Evolutionary conservation across 1,140 invertebrate genomes (phyloP).

Genomic region (Araneus ventricosus): DNA sequence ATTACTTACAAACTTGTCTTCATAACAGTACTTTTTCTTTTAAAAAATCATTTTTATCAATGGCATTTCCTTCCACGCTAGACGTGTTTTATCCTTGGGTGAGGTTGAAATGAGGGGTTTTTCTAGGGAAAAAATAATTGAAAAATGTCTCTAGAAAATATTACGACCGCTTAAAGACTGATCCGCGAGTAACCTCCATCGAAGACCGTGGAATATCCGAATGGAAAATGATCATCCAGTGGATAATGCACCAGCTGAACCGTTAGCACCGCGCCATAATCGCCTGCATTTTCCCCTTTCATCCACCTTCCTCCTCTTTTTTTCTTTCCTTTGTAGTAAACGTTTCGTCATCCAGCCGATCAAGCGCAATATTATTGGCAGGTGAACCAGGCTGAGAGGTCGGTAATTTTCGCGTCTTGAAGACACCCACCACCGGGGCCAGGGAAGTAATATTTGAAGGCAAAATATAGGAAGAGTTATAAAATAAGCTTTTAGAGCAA

Average conservation of each 20-base stretch:
- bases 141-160: conserved; percentile 49
- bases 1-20: conserved; percentile 14
- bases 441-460: conserved; percentile 50
- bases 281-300: conserved; percentile 50
- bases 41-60: not conserved
- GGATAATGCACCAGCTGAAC: conserved; percentile 64
- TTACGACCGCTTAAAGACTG: conserved; percentile 61
- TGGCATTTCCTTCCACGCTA: not conserved
- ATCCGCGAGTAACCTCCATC: conserved; percentile 51
- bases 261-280: conserved; percentile 61
- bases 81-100: not conserved
- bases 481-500: conserved; percentile 39
- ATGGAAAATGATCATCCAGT: conserved; percentile 60
- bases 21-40: not conserved
- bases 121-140: not conserved
- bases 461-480: conserved; percentile 7
- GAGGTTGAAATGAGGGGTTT: not conserved
- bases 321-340: not conserved
- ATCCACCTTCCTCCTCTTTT: not conserved
- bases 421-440: conserved; percentile 40
- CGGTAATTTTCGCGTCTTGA: conserved; percentile 36
- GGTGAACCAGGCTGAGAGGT: conserved; percentile 11
- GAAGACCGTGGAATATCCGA: conserved; percentile 47
- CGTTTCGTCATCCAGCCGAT: not conserved
- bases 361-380: conserved; percentile 48